A percentile compares a stretch with the other conserved stretches of the same genome.
Conservation (phyloP, 2,797 vertebrate species). For the Catharus ustulatus region DNA sequence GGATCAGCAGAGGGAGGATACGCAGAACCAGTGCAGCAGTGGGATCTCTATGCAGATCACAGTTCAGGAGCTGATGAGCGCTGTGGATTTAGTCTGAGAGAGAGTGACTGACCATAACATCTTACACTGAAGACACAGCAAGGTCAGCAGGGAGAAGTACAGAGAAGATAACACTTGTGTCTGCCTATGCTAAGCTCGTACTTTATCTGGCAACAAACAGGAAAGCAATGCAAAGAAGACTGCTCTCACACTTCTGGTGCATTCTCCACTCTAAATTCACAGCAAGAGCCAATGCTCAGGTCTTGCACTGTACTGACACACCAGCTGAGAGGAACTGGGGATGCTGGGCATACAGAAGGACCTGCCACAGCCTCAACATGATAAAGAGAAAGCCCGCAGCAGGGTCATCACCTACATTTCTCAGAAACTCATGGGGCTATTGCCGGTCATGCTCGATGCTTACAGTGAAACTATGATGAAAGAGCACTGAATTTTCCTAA, state of each 20-base stretch:
- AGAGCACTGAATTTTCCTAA: not conserved
- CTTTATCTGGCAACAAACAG: not conserved
- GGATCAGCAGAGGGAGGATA: not conserved
- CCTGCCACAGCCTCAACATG: not conserved
- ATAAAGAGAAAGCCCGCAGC: not conserved
- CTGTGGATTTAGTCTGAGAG: not conserved
- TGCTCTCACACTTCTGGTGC: not conserved
- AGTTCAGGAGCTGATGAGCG: not conserved
- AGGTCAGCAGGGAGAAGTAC: not conserved
- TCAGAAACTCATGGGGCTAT: not conserved
- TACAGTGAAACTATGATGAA: not conserved
- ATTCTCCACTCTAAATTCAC: not conserved
- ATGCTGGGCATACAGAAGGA: not conserved
- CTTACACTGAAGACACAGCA: not conserved
- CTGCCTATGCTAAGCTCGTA: not conserved
- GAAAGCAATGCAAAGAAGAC: not conserved
- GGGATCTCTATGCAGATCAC: not conserved
- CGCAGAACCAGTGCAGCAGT: not conserved
- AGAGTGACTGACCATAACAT: not conserved
- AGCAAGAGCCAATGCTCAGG: not conserved
- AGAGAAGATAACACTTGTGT: not conserved
- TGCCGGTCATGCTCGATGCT: not conserved
- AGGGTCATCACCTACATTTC: not conserved
- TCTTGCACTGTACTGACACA: not conserved
- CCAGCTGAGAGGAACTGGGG: too few relatives aligned